Conservation (phyloP, 2,888 invertebrate species). For the Heterodera filipjevi region DNA sequence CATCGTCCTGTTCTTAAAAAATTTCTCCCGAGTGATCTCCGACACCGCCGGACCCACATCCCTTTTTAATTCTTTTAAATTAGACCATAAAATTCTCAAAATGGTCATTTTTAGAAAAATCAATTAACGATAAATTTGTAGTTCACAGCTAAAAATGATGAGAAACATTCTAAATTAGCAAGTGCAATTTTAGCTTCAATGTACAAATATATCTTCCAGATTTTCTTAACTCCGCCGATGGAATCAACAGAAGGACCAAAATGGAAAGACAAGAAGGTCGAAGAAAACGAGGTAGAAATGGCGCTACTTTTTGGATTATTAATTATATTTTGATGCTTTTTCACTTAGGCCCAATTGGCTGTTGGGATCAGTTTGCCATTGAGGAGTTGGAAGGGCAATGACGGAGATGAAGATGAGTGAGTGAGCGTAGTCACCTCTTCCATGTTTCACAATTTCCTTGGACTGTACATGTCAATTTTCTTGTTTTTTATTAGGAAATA, state of each 20-base stretch:
- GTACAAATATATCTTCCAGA: neutral
- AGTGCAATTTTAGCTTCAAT: no score
- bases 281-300: neutral
- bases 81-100: no score
- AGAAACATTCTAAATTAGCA: no score
- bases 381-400: neutral
- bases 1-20: no score
- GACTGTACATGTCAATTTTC: neutral
- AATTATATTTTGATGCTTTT: neutral
- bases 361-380: neutral
- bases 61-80: no score
- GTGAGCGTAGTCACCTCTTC: no score
- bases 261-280: neutral
- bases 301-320: neutral
- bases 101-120: no score
- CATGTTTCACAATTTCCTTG: neutral
- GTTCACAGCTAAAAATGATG: no score
- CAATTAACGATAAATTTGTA: no score
- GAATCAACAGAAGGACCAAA: neutral
- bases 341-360: neutral
- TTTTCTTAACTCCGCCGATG: constrained; percentile 2
- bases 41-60: no score
- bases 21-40: no score
- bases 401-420: neutral
- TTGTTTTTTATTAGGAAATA: neutral